Evolutionary conservation across 2,113 vertebrate genomes (phyloP).

Genomic region (Tragelaphus strepsiceros): DNA sequence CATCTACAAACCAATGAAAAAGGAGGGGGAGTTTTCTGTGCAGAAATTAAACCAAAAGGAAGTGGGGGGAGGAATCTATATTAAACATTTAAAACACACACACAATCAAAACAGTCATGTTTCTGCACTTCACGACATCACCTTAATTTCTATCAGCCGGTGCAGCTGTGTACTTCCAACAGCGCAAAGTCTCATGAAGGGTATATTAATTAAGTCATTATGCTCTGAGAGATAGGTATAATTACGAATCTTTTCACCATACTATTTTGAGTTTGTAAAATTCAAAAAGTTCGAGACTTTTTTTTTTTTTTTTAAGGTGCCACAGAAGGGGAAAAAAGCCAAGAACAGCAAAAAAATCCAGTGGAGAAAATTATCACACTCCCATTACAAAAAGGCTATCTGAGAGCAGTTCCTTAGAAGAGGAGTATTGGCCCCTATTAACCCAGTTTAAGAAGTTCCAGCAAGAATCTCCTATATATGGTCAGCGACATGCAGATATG

Average conservation of each 20-base stretch:
- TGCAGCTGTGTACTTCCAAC: conserved; percentile 28
- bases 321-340: neutral
- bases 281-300: conserved; percentile 38
- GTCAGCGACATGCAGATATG: too few relatives aligned
- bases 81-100: conserved; percentile 62
- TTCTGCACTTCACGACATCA: conserved; percentile 25
- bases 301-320: neutral
- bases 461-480: neutral
- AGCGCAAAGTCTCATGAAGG: conserved; percentile 23
- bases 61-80: neutral
- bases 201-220: conserved; percentile 70
- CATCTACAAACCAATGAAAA: conserved; percentile 15
- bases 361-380: neutral
- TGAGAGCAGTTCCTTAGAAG: neutral
- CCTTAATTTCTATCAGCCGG: conserved; percentile 47
- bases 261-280: conserved; percentile 65
- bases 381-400: neutral
- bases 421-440: neutral
- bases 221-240: conserved; percentile 35
- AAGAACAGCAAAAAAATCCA: neutral
- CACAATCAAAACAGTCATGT: conserved; percentile 35
- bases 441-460: neutral
- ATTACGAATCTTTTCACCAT: conserved; percentile 8
- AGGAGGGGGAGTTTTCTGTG: neutral
- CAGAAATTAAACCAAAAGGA: conserved; percentile 24